Evolutionary conservation across 2,888 invertebrate species (phyloP), one percentile per base, ranked within the genome.

Genomic region (Hyposoter dolosus): DNA sequence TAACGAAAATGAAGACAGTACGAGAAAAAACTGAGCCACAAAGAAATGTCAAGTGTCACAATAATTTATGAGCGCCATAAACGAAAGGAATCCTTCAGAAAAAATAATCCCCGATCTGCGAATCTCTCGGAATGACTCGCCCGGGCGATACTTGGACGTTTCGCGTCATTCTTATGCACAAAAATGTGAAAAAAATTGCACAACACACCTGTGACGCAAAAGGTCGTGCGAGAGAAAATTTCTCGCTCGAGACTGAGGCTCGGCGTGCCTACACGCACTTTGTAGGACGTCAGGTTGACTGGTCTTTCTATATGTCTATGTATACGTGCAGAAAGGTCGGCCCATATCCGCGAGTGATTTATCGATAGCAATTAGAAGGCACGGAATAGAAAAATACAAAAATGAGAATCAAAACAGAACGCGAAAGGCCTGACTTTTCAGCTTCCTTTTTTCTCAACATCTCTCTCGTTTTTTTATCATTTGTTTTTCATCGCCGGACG

Each of bases 401-500:
- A 19, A n/a, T 3, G 43, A 43, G 43, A 56, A 60, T 15, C 12
- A 60, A 60, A 12, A 60, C 10, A 60, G 5, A 4, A 28, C 23
- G 23, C 15, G 1, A 74, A 66, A 66, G 40, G 68, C 19, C 23
- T 82, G 35, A 56, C 65, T 53, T 47, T 76, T 79, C 65, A 19
- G 0, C 12, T 47, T 32, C 28, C 45, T 50, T 32, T 60, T 68
- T 40, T 45, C 28, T 69, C 15, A 9, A 17, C 19, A 3, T 47
- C 45, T 12, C 56, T 15, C 23, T 80, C 7, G 35, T 56, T 43
- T 78, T 17, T 15, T 50, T 79, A 12, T 19, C 45, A 7, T 43
- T 9, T 5, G 43, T 71, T 69, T 84, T 84, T 84, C 19, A 23
- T 50, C 72, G 56, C 75, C 76, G 56, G 72, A 45, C 56, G 63